These are phyloP conservation scores for Scaptomyza montana DNA, from an alignment of 1,140 invertebrate genomes.

Conservation along the genomic window DNA sequence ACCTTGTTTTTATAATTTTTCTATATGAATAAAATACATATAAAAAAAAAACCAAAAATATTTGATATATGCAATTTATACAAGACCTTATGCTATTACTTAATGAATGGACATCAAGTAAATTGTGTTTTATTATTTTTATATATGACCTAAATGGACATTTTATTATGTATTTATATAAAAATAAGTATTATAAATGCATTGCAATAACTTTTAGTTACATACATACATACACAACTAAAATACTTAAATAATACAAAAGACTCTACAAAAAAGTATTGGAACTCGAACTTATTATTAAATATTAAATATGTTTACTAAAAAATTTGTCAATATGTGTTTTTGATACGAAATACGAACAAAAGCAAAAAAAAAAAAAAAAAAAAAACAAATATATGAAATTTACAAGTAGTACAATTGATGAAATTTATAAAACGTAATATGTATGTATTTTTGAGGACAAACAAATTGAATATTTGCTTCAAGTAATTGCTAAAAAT, in stretches of 20 bases:
- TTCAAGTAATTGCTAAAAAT: slow-evolving; percentile 53
- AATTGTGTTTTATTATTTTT: slow-evolving; percentile 74
- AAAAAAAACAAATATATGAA: slow-evolving; percentile 65
- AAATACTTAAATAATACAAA: slow-evolving; percentile 72
- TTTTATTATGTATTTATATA: slow-evolving; percentile 59
- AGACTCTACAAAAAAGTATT: slow-evolving; percentile 78
- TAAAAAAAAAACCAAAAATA: slow-evolving; percentile 54
- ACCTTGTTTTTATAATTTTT: slow-evolving; percentile 76
- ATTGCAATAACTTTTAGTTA: slow-evolving; percentile 35
- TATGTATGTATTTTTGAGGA: slow-evolving; percentile 49
- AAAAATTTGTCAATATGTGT: slow-evolving; percentile 76
- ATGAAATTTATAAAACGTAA: slow-evolving; percentile 65
- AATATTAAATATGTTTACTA: slow-evolving; percentile 73
- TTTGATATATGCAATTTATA: slow-evolving; percentile 80
- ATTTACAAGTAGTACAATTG: slow-evolving; percentile 80
- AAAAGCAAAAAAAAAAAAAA: slow-evolving; percentile 21
- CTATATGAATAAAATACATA: slow-evolving; percentile 59
- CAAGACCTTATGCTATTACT: slow-evolving; percentile 66
- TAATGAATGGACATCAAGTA: slow-evolving; percentile 71
- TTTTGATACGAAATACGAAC: slow-evolving; percentile 64
- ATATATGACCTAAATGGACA: slow-evolving; percentile 59
- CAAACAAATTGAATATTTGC: slow-evolving; percentile 46
- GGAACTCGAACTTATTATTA: slow-evolving; percentile 79
- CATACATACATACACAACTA: slow-evolving; percentile 43
- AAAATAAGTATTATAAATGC: slow-evolving; percentile 46